phyloP scores from a whole-genome alignment of 2,113 vertebrate species.

The Athene noctua region DNA sequence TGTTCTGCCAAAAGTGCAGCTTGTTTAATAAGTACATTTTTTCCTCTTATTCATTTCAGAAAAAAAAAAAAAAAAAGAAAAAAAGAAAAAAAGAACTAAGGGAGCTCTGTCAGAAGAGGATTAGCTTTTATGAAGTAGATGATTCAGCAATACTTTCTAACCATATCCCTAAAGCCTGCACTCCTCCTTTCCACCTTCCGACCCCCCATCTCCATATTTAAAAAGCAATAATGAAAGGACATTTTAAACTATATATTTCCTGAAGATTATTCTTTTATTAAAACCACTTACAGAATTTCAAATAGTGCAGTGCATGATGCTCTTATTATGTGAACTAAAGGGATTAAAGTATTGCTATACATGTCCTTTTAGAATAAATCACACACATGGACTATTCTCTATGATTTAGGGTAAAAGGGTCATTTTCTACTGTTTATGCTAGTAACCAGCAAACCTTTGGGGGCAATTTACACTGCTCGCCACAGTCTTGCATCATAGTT shows the following conservation, averaged over 20 bases:
- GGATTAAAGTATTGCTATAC: neutral
- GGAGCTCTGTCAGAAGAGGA: neutral
- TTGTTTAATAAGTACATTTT: neutral
- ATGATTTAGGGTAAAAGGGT: neutral
- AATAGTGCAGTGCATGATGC: neutral
- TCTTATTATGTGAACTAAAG: neutral
- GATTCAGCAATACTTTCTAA: neutral
- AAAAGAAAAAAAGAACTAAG: accelerated
- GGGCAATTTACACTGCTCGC: neutral
- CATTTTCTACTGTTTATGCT: neutral
- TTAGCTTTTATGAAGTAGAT: neutral
- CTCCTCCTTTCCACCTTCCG: neutral
- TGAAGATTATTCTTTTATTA: neutral
- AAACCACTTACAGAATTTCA: neutral
- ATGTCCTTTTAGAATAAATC: neutral
- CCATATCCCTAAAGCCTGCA: neutral
- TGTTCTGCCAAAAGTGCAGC: neutral
- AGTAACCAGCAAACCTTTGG: neutral
- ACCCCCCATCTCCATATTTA: neutral
- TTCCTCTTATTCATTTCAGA: neutral
- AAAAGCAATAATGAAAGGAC: neutral
- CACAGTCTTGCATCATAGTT: neutral
- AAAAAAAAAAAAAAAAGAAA: too few species aligned
- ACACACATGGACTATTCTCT: neutral
- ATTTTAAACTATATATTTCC: neutral